A percentile compares a stretch with the other conserved stretches of the same genome.
These are phyloP conservation scores for Tetramorium bicarinatum DNA, from an alignment of 2,888 invertebrate genomes.

Conservation along the genomic window DNA sequence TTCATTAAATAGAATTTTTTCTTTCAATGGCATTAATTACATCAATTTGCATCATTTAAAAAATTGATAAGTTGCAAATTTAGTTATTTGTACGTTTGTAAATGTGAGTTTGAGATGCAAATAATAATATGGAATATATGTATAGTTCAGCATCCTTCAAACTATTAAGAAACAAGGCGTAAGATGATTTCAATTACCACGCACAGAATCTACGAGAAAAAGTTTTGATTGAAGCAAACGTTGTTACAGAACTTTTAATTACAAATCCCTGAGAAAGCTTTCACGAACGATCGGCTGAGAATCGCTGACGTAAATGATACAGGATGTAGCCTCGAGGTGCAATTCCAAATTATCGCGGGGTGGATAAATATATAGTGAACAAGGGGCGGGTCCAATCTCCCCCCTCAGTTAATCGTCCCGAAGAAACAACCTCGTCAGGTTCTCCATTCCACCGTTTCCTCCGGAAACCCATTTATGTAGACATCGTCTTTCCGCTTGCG, in stretches of 20 bases:
- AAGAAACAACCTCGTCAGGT: constrained; percentile 45
- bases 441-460: constrained; percentile 17
- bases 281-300: constrained; percentile 6
- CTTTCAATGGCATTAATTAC: neutral
- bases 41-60: neutral
- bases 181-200: constrained; percentile 1
- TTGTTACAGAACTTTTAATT: constrained; percentile 36
- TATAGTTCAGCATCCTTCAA: neutral
- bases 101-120: neutral
- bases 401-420: constrained; percentile 44
- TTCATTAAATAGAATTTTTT: neutral
- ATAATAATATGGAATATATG: neutral
- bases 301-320: constrained; percentile 46
- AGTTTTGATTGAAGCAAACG: constrained; percentile 7
- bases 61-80: neutral
- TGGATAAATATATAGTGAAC: constrained; percentile 58
- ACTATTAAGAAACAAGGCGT: constrained; percentile 8
- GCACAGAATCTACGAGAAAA: constrained; percentile 15
- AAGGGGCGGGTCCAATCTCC: constrained; percentile 53
- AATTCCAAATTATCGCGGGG: constrained; percentile 61
- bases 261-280: neutral
- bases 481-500: constrained; percentile 5
- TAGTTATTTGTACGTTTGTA: neutral
- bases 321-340: constrained; percentile 29
- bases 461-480: constrained; percentile 59